Evolutionary conservation across 2,797 vertebrate genomes (phyloP).

Genomic region (Kryptopterus vitreolus): DNA sequence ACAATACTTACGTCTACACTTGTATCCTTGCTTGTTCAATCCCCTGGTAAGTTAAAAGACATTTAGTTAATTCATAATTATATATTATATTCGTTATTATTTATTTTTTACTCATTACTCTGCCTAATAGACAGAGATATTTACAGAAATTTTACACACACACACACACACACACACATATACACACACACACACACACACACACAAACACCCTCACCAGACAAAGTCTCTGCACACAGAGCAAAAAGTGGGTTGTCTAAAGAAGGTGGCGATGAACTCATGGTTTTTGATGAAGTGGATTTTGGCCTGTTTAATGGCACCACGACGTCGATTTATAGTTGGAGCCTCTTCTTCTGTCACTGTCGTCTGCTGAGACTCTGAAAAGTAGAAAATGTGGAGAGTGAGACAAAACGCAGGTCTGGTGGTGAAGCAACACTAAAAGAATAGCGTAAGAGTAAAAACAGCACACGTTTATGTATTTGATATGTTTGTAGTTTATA

Average conservation of each 20-base stretch:
- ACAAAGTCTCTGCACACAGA: slow-evolving; percentile 98
- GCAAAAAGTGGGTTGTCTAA: slow-evolving; percentile 96
- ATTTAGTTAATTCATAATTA: neutral
- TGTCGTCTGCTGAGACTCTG: slow-evolving; percentile 81
- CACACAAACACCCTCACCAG: slow-evolving; percentile 79
- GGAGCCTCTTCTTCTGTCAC: slow-evolving; percentile 79
- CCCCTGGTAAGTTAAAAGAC: slow-evolving; percentile 66
- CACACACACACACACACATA: no score
- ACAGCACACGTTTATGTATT: neutral
- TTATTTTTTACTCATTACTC: no score
- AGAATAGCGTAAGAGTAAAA: neutral
- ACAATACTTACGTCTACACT: slow-evolving; percentile 78
- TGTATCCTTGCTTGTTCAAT: slow-evolving; percentile 83
- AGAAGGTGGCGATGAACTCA: slow-evolving; percentile 97
- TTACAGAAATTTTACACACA: no score
- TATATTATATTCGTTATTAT: neutral
- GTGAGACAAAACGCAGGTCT: slow-evolving; percentile 27
- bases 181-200: slow-evolving; percentile 3
- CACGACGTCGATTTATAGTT: slow-evolving; percentile 86
- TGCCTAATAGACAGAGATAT: no score
- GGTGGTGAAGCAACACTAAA: neutral
- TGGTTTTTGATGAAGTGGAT: slow-evolving; percentile 98
- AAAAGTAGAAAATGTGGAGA: neutral
- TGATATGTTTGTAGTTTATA: neutral
- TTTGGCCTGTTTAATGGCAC: slow-evolving; percentile 98